These are phyloP conservation scores for Labeo catla DNA, from an alignment of 2,113 vertebrate genomes.

Conservation along the genomic window DNA sequence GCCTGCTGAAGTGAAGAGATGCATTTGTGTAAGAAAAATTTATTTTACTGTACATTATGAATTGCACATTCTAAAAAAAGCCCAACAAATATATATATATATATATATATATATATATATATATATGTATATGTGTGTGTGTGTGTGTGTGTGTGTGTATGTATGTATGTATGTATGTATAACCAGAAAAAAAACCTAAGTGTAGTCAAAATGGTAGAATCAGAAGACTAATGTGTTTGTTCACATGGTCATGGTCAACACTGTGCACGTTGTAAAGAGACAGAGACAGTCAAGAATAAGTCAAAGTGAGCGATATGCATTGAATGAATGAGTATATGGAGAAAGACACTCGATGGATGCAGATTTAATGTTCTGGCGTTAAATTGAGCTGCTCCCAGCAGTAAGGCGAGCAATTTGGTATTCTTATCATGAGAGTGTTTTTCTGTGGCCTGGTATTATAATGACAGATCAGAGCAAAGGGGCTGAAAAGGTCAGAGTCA, in stretches of 20 bases:
- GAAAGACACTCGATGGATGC: constrained; percentile 28
- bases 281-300: not conserved
- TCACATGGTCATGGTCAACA: not conserved
- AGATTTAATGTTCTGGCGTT: constrained; percentile 31
- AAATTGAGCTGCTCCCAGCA: constrained; percentile 37
- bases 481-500: constrained; percentile 75
- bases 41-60: too few relatives aligned
- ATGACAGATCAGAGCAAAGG: constrained; percentile 76
- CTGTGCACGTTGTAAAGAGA: not conserved
- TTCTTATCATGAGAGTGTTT: constrained; percentile 59
- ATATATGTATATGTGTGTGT: too few relatives aligned
- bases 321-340: constrained; percentile 10
- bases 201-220: too few relatives aligned
- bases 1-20: too few relatives aligned
- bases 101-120: too few relatives aligned
- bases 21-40: too few relatives aligned
- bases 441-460: constrained; percentile 62
- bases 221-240: not conserved
- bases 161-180: too few relatives aligned
- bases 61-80: too few relatives aligned
- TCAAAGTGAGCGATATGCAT: constrained; percentile 8
- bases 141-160: too few relatives aligned
- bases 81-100: too few relatives aligned
- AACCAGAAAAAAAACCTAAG: too few relatives aligned
- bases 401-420: constrained; percentile 42